These are phyloP conservation scores for Drosophila kohkoa DNA, from an alignment of 1,140 invertebrate species.

Conservation along the genomic window DNA sequence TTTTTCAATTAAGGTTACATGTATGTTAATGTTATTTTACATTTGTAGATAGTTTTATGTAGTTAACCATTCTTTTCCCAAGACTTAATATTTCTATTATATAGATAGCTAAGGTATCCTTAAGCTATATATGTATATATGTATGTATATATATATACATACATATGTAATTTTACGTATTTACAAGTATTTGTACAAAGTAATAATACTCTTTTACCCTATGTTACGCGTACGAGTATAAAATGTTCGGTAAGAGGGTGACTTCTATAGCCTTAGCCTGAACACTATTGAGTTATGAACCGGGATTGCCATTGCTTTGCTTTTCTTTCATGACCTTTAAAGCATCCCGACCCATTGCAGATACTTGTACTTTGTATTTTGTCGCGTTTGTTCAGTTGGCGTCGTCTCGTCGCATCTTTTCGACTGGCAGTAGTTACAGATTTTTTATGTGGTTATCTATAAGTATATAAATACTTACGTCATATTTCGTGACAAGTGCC, in stretches of 20 bases:
- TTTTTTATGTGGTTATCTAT: conserved; percentile 14
- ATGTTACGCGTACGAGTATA: no score
- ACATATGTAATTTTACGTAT: conserved; percentile 3
- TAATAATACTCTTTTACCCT: no score
- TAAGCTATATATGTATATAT: not conserved
- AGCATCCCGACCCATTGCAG: not conserved
- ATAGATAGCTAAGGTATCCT: no score
- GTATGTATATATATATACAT: not conserved
- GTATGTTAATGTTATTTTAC: no score
- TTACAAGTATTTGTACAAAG: no score
- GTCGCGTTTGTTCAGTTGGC: conserved; percentile 33
- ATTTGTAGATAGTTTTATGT: no score
- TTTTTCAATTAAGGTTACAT: no score
- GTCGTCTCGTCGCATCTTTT: conserved; percentile 57
- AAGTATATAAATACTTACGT: conserved; percentile 7
- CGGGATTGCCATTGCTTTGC: not conserved
- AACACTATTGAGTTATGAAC: not conserved
- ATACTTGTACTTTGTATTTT: conserved; percentile 10
- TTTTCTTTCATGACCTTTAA: not conserved
- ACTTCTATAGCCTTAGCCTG: not conserved
- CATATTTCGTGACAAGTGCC: not conserved
- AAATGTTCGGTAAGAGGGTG: not conserved
- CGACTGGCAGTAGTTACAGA: conserved; percentile 27
- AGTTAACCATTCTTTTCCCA: no score
- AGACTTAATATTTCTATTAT: no score